Evolutionary conservation across 2,888 invertebrate genomes (phyloP).

Genomic region (Melipona bicolor): DNA sequence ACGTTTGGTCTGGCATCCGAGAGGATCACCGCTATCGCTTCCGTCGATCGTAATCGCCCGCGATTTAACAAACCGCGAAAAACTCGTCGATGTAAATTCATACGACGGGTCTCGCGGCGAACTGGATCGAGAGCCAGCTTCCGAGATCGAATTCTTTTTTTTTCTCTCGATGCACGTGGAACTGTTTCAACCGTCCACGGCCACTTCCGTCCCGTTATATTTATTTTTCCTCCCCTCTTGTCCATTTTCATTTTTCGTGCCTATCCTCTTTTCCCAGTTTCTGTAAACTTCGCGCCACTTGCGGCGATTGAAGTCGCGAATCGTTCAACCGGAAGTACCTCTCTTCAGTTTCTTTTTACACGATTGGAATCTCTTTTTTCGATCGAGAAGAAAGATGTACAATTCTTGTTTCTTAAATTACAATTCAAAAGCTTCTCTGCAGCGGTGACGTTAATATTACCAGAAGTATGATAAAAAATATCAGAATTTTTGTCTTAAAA

Average conservation of each 20-base stretch:
- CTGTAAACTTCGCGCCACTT: background rate
- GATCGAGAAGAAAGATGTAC: no score
- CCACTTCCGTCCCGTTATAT: conserved; percentile 13
- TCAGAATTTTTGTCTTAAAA: no score
- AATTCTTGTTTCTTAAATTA: no score
- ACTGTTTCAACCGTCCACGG: conserved; percentile 9
- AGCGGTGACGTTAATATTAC: no score
- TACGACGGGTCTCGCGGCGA: background rate
- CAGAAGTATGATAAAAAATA: no score
- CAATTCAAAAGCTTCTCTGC: no score
- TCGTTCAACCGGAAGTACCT: background rate
- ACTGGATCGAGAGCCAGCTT: background rate
- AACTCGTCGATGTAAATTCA: conserved; percentile 41
- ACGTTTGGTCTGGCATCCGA: background rate
- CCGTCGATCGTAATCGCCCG: conserved; percentile 28
- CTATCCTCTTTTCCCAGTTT: background rate
- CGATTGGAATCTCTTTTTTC: background rate
- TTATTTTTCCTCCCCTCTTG: background rate
- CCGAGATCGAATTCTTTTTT: conserved; percentile 16
- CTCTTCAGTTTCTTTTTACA: no score
- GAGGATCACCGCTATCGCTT: conserved; percentile 20
- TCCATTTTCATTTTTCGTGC: background rate
- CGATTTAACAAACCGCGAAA: conserved; percentile 36
- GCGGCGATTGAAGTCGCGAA: background rate
- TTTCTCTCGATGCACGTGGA: background rate